A percentile compares a stretch with the other conserved stretches of the same genome.
These are phyloP conservation scores for Hoplias malabaricus DNA, from an alignment of 2,113 vertebrate genomes.

Conservation along the genomic window DNA sequence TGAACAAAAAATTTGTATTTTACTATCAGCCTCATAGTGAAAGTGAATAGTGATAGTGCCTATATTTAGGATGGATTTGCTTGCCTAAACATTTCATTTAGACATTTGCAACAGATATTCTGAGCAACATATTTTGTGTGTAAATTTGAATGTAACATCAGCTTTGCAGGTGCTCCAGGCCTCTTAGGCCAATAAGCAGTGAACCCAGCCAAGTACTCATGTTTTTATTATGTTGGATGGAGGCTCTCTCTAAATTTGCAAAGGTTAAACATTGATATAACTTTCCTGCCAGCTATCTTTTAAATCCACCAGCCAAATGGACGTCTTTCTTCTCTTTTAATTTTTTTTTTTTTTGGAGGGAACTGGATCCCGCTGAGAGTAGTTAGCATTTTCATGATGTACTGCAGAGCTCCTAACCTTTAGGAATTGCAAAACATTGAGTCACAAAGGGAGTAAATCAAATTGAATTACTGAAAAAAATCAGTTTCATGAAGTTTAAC, in stretches of 20 bases:
- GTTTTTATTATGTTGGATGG: conserved; percentile 26
- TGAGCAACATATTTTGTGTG: conserved; percentile 15
- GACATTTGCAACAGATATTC: background rate
- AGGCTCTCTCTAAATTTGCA: background rate
- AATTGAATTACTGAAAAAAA: conserved; percentile 31
- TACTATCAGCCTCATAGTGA: too few relatives aligned
- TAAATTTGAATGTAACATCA: background rate
- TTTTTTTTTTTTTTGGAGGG: background rate
- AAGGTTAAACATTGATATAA: conserved; percentile 43
- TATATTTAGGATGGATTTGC: too few relatives aligned
- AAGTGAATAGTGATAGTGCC: too few relatives aligned
- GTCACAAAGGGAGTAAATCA: conserved; percentile 44
- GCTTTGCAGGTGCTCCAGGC: background rate
- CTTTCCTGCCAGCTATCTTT: conserved; percentile 43
- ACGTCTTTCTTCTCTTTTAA: conserved; percentile 19
- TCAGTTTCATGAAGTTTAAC: conserved; percentile 35
- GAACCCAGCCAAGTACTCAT: conserved; percentile 8
- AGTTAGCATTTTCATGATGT: conserved; percentile 40
- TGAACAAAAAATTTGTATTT: too few relatives aligned
- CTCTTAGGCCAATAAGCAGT: conserved; percentile 21
- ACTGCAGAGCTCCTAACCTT: conserved; percentile 37
- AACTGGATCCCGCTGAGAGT: conserved; percentile 18
- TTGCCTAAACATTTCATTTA: too few relatives aligned
- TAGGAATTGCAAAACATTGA: conserved; percentile 38
- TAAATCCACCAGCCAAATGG: conserved; percentile 24